Base-by-base conservation (phyloP, 2,888 invertebrate species). In the Cephus nigrinus region DNA sequence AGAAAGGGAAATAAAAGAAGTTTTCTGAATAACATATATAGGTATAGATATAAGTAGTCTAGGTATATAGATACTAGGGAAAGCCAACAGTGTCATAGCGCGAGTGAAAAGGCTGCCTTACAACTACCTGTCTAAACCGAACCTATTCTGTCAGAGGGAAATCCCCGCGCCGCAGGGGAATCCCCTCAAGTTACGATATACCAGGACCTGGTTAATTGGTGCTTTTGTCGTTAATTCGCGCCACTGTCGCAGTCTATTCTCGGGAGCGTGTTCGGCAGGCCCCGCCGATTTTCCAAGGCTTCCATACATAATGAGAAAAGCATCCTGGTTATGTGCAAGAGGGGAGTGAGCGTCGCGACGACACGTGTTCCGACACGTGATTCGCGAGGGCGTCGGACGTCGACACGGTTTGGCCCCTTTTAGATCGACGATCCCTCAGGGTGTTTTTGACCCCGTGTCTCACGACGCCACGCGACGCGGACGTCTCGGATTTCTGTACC, bases 331-430 rank as follows among this genome's bases (percentile, higher is more conserved):
- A 55, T 55, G 23, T 55, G 80, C 82, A 80, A 81, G 79, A 79
- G 76, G 68, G 78, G 80, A 35, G 78, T 74, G 78, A 78, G 82
- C 84, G 86, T 85, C 23, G 84, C 83, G 78, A 82, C 82, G 90
- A 88, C 90, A 90, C 90, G 90, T 90, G 90, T 87, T 81, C 79
- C 81, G 89, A 87, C 90, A 90, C 90, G 90, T 90, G 90, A 90
- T 87, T 85, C 81, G 83, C 82, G 83, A 86, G 86, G 89, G 90
- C 89, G 90, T 89, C 86, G 84, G 84, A 89, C 89, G 86, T 86
- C 88, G 87, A 88, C 90, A 87, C 84, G 73, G 83, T 84, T 80
- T 78, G 77, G 81, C 82, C 84, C 82, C 81, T 83, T 78, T 76
- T 77, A 68, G 71, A 71, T 31, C 31, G 31, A 55, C 55, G 23